phyloP scores from a whole-genome alignment of 2,888 invertebrate genomes.

The Tinea pellionella region DNA sequence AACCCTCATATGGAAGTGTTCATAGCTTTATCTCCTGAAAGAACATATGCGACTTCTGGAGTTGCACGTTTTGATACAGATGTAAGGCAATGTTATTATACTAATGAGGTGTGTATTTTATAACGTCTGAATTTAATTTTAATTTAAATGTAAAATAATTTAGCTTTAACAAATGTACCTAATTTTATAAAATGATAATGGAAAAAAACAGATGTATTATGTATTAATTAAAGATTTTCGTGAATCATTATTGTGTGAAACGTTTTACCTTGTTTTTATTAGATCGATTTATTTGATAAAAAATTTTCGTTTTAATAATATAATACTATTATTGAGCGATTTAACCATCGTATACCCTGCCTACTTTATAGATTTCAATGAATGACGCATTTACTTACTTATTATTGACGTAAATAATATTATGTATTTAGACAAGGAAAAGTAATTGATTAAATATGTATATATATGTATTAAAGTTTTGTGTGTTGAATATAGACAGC shows the following conservation, averaged over 20 bases:
- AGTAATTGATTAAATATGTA: not conserved
- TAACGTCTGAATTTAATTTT: too few relatives aligned
- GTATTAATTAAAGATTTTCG: not conserved
- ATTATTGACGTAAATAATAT: conserved; percentile 3
- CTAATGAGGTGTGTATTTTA: conserved; percentile 53
- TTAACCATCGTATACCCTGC: not conserved
- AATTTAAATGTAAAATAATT: too few relatives aligned
- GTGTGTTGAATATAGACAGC: too few relatives aligned
- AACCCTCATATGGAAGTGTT: conserved; percentile 69
- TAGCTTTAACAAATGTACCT: too few relatives aligned
- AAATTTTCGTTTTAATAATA: not conserved
- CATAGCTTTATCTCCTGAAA: conserved; percentile 72
- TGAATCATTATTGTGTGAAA: not conserved
- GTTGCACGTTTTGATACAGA: conserved; percentile 55
- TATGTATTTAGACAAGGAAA: not conserved
- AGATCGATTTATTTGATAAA: not conserved
- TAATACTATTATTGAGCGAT: not conserved
- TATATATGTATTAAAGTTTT: too few relatives aligned
- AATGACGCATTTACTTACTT: not conserved
- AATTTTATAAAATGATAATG: too few relatives aligned
- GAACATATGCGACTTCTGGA: conserved; percentile 71
- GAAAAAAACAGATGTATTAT: too few relatives aligned
- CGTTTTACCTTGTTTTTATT: not conserved
- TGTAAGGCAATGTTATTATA: conserved; percentile 70
- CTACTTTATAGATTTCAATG: not conserved